Base-by-base conservation (phyloP, 2,113 vertebrate genomes). In the Dendropsophus ebraccatus region DNA sequence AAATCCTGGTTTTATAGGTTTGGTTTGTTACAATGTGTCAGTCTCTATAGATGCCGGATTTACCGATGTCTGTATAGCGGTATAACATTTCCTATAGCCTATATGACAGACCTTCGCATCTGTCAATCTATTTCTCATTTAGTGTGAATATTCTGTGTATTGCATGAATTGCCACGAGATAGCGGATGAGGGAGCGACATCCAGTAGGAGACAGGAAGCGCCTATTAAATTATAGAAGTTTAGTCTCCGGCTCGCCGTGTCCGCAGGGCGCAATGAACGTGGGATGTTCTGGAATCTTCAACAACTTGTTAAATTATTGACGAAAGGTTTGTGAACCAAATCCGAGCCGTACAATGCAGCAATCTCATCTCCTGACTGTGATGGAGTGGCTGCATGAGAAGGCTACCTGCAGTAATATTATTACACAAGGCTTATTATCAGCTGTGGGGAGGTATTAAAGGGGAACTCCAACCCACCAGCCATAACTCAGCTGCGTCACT, bases 291-390 rank as follows among this genome's bases (percentile, higher is more conserved):
- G 37, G 35, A 86, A 60, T 62, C 58, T 16, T 45, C 1, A 80
- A 32, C 76, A 41, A 47, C 35, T 80, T 30, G 32, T 70, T 70
- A 54, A 67, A 79, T 65, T 65, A 78, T 85, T 85, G 60, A 69
- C 14, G 32, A 65, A 52, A 58, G 35, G 19, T 45, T 52, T 47
- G 16, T n/a, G 58, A 85, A 21, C 19, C 41, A 65, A 45, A 10
- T 35, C 50, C 32, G 35, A 47, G 56, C 17, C 69, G 45, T 28
- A 54, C n/a, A 69, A 21, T 12, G 28, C 35, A 14, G 52, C 11
- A 49, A 30, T 47, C 13, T 7, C 47, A 41, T 56, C 56, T 5
- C 52, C 47, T 23, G 17, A 45, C n/a, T n/a, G n/a, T n/a, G n/a
- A n/a, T n/a, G n/a, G n/a, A n/a, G 45, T 8, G 28, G 19, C 25